Evolutionary conservation across 2,797 vertebrate genomes (phyloP).

Genomic region (Heterohyrax brucei): DNA sequence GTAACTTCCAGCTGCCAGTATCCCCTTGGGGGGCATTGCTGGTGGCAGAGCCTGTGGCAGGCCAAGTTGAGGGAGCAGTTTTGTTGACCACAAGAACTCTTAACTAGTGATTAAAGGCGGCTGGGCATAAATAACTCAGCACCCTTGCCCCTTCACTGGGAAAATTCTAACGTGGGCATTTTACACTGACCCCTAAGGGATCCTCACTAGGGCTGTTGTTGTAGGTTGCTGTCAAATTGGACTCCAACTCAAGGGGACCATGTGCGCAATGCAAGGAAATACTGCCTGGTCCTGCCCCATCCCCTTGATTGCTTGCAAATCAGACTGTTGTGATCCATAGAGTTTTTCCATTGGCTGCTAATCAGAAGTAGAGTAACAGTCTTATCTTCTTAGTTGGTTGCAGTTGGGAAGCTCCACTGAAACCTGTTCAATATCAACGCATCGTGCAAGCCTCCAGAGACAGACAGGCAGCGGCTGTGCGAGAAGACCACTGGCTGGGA

Average conservation of each 20-base stretch:
- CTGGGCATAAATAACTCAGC: no score
- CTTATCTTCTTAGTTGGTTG: background rate
- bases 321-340: background rate
- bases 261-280: background rate
- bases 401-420: background rate
- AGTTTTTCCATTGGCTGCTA: background rate
- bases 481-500: background rate
- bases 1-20: background rate
- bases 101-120: background rate
- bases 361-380: background rate
- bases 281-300: background rate
- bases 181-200: fast-evolving
- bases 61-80: no score
- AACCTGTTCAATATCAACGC: background rate
- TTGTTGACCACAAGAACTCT: background rate
- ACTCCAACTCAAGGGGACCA: background rate
- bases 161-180: background rate
- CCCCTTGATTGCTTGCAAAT: background rate
- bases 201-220: background rate
- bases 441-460: background rate
- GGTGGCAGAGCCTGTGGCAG: background rate
- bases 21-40: background rate
- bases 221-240: background rate
- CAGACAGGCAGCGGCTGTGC: background rate
- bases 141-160: no score